A percentile compares a stretch with the other conserved stretches of the same genome.
Conservation (phyloP, 2,113 vertebrate genomes). For the Cottus gobio region DNA sequence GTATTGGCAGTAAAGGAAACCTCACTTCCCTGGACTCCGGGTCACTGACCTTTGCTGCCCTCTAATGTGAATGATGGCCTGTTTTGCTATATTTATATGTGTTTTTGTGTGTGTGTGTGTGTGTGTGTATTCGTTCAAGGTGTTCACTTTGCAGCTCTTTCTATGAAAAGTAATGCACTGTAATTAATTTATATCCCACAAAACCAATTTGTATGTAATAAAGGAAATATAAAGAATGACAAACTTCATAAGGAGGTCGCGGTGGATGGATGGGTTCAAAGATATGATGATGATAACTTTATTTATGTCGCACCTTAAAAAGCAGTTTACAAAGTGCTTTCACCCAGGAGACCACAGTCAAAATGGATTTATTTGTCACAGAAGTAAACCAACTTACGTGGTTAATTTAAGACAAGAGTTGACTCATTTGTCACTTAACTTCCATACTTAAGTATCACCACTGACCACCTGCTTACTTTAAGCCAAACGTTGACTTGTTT, state of each 20-base stretch:
- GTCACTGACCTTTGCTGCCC: background rate
- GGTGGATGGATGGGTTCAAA: no score
- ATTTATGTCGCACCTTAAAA: background rate
- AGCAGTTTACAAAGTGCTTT: background rate
- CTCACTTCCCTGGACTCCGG: background rate
- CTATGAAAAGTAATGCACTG: background rate
- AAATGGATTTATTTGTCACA: background rate
- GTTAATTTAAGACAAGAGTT: no score
- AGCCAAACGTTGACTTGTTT: no score
- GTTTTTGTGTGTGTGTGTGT: no score
- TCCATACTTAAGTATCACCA: background rate
- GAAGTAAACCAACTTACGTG: no score
- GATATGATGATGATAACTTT: no score
- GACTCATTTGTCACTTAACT: background rate
- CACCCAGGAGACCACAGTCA: background rate
- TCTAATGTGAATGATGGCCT: background rate
- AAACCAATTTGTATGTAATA: background rate
- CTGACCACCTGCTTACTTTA: no score
- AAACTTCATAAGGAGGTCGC: background rate
- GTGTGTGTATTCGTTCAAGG: background rate
- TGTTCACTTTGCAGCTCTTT: background rate
- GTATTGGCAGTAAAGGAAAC: background rate
- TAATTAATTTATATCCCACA: background rate
- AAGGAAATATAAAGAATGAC: background rate
- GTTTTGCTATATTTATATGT: background rate